Base-by-base conservation (phyloP, 2,797 vertebrate species). In the Fringilla coelebs region DNA sequence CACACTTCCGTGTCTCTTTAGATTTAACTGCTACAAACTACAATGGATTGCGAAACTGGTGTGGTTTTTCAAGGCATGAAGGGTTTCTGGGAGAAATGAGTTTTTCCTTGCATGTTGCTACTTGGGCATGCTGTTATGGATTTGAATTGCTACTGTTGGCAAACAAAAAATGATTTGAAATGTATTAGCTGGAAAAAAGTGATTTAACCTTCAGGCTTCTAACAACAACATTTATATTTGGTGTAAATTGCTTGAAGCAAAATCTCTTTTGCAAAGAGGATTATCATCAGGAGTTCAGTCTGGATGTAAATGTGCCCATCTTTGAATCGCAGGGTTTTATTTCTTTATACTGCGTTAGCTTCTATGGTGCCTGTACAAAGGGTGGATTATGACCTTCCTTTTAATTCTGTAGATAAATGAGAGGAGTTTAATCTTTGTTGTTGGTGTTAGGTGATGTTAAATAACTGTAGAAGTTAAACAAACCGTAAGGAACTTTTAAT, bases 221-320 rank as follows among this genome's bases (percentile, higher is more conserved):
- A 79, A 74, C 61, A 95, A n/a, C 55, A 92, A 18, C 55, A 11
- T 85, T 91, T 87, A 41, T 82, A 82, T 71, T 92, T 88, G 93
- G 62, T 91, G 78, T 85, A 66, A 91, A 94, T 80, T 84, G 58
- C 54, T 78, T 70, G 73, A 48, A 91, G 80, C 61, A 86, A 88
- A 89, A 77, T 68, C 65, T 88, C 49, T 86, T 68, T 73, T 14
- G 22, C 83, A 51, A 80, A 94, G 88, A 91, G 68, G 62, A 88
- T 93, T 93, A 78, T 91, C 61, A 65, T 81, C 68, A 81, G 63
- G 87, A 89, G 76, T 88, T 94, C 65, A 51, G 41, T 74, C 34
- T 89, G 58, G 22, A 76, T 94, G 46, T 78, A 83, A 89, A 74
- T 85, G 51, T 83, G 45, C 75, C 49, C 54, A 26, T 93, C 78